Evolutionary conservation across 2,113 vertebrate species (phyloP).

Genomic region (Melanerpes formicivorus): DNA sequence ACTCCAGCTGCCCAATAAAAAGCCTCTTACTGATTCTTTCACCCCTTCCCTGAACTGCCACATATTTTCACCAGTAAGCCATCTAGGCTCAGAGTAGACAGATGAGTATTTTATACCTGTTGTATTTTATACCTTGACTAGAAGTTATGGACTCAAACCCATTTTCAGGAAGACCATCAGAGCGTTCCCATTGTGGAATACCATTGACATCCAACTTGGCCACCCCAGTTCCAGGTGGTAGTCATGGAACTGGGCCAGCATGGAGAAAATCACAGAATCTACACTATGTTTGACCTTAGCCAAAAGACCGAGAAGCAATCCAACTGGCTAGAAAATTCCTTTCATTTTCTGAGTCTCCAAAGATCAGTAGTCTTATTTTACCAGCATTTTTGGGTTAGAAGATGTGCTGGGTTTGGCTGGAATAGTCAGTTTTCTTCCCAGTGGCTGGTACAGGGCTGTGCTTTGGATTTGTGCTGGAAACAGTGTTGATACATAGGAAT

Average conservation of each 20-base stretch:
- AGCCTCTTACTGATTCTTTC: not conserved
- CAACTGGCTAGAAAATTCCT: not conserved
- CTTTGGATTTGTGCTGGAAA: too few relatives aligned
- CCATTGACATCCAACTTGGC: not conserved
- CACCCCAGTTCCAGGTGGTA: not conserved
- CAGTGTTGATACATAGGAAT: too few relatives aligned
- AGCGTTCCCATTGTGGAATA: not conserved
- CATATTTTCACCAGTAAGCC: not conserved
- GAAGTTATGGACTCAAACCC: accelerated
- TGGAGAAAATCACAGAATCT: not conserved
- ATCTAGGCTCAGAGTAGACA: not conserved
- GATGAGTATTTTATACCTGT: not conserved
- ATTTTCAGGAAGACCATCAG: not conserved
- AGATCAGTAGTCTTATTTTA: not conserved
- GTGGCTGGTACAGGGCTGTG: too few relatives aligned
- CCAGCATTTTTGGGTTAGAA: not conserved
- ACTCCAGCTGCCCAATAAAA: not conserved
- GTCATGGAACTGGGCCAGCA: not conserved
- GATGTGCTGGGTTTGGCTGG: not conserved
- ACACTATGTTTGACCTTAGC: too few relatives aligned
- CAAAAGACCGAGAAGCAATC: not conserved
- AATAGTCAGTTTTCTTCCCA: too few relatives aligned
- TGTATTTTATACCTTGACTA: not conserved
- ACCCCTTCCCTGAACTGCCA: not conserved
- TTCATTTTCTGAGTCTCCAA: not conserved